phyloP scores from a whole-genome alignment of 2,113 vertebrate species.

The human (Homo sapiens) region DNA sequence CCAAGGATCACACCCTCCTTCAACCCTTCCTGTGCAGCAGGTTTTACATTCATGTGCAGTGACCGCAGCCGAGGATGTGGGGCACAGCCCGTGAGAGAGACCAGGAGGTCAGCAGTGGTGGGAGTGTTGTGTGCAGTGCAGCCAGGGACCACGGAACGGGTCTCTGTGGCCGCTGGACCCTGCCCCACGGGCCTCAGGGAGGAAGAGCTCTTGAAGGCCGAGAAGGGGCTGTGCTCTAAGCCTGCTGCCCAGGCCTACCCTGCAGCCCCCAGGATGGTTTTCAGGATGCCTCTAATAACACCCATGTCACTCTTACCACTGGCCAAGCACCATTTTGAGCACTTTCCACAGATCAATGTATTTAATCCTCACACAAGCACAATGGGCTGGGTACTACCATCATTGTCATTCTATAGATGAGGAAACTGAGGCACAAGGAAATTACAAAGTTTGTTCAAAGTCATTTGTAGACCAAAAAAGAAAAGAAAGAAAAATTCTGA shows the following conservation, averaged over 20 bases:
- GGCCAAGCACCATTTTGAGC: not conserved
- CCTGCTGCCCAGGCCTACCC: not conserved
- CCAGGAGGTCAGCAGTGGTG: not conserved
- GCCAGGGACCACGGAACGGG: accelerated
- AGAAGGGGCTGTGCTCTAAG: not conserved
- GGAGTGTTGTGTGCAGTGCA: accelerated
- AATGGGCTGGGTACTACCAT: accelerated
- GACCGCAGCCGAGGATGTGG: not conserved
- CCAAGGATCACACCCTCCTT: accelerated
- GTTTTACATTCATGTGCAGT: accelerated
- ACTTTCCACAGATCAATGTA: not conserved
- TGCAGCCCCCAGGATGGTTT: accelerated
- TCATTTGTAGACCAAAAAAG: too few relatives aligned
- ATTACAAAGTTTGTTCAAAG: not conserved
- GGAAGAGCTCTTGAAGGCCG: not conserved
- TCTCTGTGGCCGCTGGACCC: not conserved
- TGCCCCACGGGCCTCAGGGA: not conserved
- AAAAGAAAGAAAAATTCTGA: too few relatives aligned
- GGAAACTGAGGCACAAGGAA: not conserved
- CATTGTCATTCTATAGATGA: not conserved
- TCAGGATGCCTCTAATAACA: not conserved
- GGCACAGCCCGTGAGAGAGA: not conserved
- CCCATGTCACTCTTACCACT: not conserved
- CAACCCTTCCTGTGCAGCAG: accelerated
- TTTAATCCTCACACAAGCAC: not conserved